phyloP scores from a whole-genome alignment of 2,888 invertebrate genomes.

The Athalia circularis region DNA sequence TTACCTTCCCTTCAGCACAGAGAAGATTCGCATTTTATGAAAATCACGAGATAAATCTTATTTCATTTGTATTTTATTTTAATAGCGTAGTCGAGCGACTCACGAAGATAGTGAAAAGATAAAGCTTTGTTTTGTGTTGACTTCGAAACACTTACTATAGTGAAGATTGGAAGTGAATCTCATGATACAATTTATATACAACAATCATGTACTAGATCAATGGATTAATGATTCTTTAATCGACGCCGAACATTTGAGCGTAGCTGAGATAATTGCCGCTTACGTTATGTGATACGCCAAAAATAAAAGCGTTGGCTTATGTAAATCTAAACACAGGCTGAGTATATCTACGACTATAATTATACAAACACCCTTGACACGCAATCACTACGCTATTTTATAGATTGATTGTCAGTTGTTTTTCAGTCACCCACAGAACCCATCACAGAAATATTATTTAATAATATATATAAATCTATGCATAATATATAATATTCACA shows the following conservation, averaged over 20 bases:
- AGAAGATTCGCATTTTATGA: conserved; percentile 20
- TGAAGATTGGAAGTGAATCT: conserved; percentile 10
- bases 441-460: conserved; percentile 34
- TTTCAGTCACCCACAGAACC: conserved; percentile 28
- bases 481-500: conserved; percentile 20
- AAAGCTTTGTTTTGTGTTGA: too few relatives aligned
- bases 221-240: neutral
- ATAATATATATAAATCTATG: conserved; percentile 19
- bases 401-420: neutral
- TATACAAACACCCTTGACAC: neutral
- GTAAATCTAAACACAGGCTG: conserved; percentile 5
- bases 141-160: neutral
- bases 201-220: neutral
- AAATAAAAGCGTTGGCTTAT: conserved; percentile 14
- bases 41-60: neutral
- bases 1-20: conserved; percentile 14
- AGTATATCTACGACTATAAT: neutral
- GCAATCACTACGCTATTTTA: neutral
- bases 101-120: neutral
- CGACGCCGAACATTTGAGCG: neutral
- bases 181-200: neutral
- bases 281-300: neutral
- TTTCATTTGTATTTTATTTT: conserved; percentile 3
- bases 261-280: neutral
- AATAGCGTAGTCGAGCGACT: neutral